These are phyloP conservation scores for Megalops cyprinoides DNA, from an alignment of 2,797 vertebrate species.

Conservation along the genomic window DNA sequence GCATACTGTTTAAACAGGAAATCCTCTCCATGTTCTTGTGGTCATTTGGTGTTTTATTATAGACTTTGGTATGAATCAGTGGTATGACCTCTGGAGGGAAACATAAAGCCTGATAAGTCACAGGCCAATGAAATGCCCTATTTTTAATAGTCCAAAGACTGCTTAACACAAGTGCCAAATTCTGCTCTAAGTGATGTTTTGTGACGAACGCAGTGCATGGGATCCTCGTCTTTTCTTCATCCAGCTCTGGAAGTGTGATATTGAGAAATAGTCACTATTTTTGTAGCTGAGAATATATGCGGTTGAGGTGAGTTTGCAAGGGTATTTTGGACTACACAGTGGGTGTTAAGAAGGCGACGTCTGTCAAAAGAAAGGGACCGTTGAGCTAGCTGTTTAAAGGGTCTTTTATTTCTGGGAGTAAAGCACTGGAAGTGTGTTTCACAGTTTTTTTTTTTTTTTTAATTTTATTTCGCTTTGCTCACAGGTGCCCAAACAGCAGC, in stretches of 20 bases:
- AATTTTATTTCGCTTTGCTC: neutral
- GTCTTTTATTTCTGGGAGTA: constrained; percentile 14
- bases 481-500: constrained; percentile 79
- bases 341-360: neutral
- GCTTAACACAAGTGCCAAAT: neutral
- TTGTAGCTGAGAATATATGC: neutral
- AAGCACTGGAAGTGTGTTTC: constrained; percentile 23
- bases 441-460: neutral
- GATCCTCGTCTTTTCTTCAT: neutral
- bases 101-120: neutral
- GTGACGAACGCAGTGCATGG: neutral
- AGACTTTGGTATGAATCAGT: neutral
- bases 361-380: neutral
- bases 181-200: neutral
- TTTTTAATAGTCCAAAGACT: neutral
- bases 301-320: neutral
- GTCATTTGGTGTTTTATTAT: neutral
- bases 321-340: neutral
- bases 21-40: neutral
- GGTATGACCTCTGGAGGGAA: neutral
- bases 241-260: neutral
- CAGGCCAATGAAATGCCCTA: no score
- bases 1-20: neutral
- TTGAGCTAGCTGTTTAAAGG: neutral
- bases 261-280: neutral